phyloP scores from a whole-genome alignment of 92 coral and sea anemone species.

The Pocillopora meandrina region DNA sequence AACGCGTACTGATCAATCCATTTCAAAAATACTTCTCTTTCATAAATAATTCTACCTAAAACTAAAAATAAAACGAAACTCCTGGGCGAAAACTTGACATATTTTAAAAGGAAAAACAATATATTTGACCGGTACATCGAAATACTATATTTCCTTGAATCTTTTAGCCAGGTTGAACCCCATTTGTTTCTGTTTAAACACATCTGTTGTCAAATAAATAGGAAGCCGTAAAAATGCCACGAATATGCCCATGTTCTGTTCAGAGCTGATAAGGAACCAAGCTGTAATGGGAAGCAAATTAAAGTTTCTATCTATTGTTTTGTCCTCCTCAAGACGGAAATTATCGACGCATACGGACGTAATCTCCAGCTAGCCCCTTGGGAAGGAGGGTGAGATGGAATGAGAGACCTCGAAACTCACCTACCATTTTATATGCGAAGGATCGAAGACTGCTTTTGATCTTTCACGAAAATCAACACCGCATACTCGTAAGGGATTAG shows the following conservation, averaged over 20 bases:
- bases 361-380: too few species aligned
- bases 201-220: conserved; percentile 2
- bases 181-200: neutral
- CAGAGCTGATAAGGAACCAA: conserved; percentile 11
- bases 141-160: neutral
- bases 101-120: neutral
- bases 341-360: conserved; percentile 35
- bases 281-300: conserved; percentile 17
- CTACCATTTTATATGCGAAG: too few species aligned
- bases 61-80: neutral
- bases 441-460: too few species aligned
- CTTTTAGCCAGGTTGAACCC: neutral
- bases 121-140: neutral
- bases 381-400: neutral
- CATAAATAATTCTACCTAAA: neutral
- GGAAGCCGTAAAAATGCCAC: conserved; percentile 1
- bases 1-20: conserved; percentile 48
- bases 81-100: neutral
- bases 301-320: neutral
- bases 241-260: neutral
- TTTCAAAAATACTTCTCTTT: conserved; percentile 41
- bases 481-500: too few species aligned
- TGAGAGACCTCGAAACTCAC: too few species aligned
- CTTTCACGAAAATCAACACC: too few species aligned
- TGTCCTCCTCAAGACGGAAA: conserved; percentile 9